Base-by-base conservation (phyloP, 2,888 invertebrate species). In the Drosophila helvetica region DNA sequence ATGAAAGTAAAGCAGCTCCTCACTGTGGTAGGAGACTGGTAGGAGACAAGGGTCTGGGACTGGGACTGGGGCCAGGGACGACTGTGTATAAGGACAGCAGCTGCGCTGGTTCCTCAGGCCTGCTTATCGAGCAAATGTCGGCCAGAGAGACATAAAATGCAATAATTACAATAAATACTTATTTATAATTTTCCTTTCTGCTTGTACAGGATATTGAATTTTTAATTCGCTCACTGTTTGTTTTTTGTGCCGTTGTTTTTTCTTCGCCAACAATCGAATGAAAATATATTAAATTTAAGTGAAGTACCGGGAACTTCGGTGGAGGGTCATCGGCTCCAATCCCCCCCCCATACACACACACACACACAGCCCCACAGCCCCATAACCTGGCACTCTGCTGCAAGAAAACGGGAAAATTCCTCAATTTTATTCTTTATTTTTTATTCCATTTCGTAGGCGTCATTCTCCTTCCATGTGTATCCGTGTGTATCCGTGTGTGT, bases 181-280 rank as follows among this genome's bases (percentile, higher is more conserved):
- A 85, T 78, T 82, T 77, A 82, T 87, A 80, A 83, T 79, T 75
- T 79, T 25, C 53, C 59, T 17, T 55, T 56, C 18, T 82, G 80
- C 80, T 85, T 87, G 77, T 71, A 76, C 85, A 86, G 88, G 85
- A 87, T 85, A 85, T 85, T 87, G 86, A 80, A 79, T 86, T 85
- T 85, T 76, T 87, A 86, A 87, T 85, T 86, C 80, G 71, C 78
- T 69, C 68, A 54, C 53, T 33, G 53, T 33, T 52, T 53, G 22
- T 27, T 27, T 33, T 8, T 56, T 22, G 17, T 38, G 15, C 10
- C 19, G 10, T 15, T 42, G 3, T 53, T 52, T 61, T 64, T 55
- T 57, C 50, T 42, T 55, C 19, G 33, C 12, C 53, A 10, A 30
- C 66, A 62, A 51, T 58, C 45, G 61, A 67, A 67, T 48, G 59